Conservation (phyloP, 2,113 vertebrate genomes). For the western clawed frog (Xenopus tropicalis) region UCB_Xtro_10.0 CM004445.2:35664501-35665000, state of each 20-base stretch:
- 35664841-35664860: constrained; percentile 62
- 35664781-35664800: constrained; percentile 30
- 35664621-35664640: too few relatives aligned
- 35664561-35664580: too few relatives aligned
- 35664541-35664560: too few relatives aligned
- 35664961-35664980: constrained; percentile 64
- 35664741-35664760: constrained; percentile 4
- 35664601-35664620: too few relatives aligned
- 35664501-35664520: too few relatives aligned
- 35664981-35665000: constrained; percentile 59
- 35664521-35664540: too few relatives aligned
- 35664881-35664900: constrained; percentile 64
- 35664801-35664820: constrained; percentile 40
- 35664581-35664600: too few relatives aligned
- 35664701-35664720: too few relatives aligned
- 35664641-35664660: too few relatives aligned
- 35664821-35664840: constrained; percentile 43
- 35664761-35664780: constrained; percentile 23
- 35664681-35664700: too few relatives aligned
- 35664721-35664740: neutral
- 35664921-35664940: constrained; percentile 63
- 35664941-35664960: constrained; percentile 69
- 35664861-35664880: constrained; percentile 69
- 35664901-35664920: constrained; percentile 58
- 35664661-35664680: too few relatives aligned